Base-by-base conservation (phyloP, 2,888 invertebrate genomes). In the Coleophora deauratella region DNA sequence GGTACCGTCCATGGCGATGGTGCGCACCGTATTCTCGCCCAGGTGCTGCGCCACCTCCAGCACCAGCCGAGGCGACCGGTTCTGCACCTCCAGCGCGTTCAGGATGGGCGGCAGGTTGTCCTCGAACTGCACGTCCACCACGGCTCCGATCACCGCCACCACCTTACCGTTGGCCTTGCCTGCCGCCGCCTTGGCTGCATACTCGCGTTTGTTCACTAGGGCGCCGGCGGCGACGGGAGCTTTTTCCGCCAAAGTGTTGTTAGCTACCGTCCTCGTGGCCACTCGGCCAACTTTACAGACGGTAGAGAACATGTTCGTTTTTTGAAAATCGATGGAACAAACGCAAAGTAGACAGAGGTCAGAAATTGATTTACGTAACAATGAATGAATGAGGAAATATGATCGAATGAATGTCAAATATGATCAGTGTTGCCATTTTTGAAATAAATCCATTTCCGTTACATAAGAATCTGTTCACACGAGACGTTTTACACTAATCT, bases 51-150 rank as follows among this genome's bases (percentile, higher is more conserved):
- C 94, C 45, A 97, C 95, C 84, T 96, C 94, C 55, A 95, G 87
- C 50, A 97, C 92, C 42, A 97, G 88, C 51, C 88, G 71, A 31
- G 96, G 94, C 44, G 87, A 82, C 52, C 97, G 92, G 68, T 93
- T 92, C 63, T 92, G 89, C 7, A 98, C 98, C 79, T 98, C 97
- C 62, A 99, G 87, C 43, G 98, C 96, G 88, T 98, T 98, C 49
- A 98, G 89, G 77, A 98, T 98, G 39, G 96, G 92, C 42, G 98
- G 98, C 40, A 98, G 89, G 42, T 90, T 89, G 55, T 95, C 96
- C 46, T 97, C 97, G 71, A 99, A 98, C 75, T 97, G 97, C 9
- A 98, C 98, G 74, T 98, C 98, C 41, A 98, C 98, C 33, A 98
- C 98, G 72, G 98, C 97, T 90, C 98, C 98, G 74, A 98, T 98